Evolutionary conservation across 2,888 invertebrate genomes (phyloP).

Genomic region (Masnerella sp.): DNA sequence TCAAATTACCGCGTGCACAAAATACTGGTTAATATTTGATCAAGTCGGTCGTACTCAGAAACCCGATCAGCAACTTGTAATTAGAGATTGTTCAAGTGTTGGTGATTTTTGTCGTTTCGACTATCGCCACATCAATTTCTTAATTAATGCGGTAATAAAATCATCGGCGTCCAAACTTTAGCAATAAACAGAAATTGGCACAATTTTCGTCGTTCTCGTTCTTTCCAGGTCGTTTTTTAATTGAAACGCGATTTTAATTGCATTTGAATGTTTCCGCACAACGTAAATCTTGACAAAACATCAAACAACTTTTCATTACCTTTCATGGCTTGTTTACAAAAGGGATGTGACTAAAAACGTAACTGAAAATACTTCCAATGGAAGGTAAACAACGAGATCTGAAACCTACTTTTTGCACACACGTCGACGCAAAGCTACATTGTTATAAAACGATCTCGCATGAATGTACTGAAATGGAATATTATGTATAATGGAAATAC

Average conservation of each 20-base stretch:
- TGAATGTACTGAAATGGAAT: constrained; percentile 16
- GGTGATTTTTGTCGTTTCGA: constrained; percentile 9
- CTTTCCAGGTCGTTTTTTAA: neutral
- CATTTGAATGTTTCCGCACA: neutral
- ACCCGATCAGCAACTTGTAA: constrained; percentile 19
- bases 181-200: no score
- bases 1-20: constrained; percentile 53
- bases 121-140: no score
- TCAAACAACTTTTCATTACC: constrained; percentile 12
- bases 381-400: constrained; percentile 14
- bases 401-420: neutral
- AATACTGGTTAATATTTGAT: constrained; percentile 56
- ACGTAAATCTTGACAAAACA: constrained; percentile 11
- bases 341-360: neutral
- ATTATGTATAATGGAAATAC: constrained; percentile 24
- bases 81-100: constrained; percentile 33
- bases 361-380: constrained; percentile 9
- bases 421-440: constrained; percentile 8
- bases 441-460: constrained; percentile 20
- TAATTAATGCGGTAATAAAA: no score
- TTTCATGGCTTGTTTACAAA: constrained; percentile 8
- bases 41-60: constrained; percentile 37
- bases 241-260: neutral
- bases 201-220: no score
- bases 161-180: no score